A percentile compares a stretch with the other conserved stretches of the same genome.
Conservation (phyloP, 2,797 vertebrate genomes). For the Semotilus atromaculatus region DNA sequence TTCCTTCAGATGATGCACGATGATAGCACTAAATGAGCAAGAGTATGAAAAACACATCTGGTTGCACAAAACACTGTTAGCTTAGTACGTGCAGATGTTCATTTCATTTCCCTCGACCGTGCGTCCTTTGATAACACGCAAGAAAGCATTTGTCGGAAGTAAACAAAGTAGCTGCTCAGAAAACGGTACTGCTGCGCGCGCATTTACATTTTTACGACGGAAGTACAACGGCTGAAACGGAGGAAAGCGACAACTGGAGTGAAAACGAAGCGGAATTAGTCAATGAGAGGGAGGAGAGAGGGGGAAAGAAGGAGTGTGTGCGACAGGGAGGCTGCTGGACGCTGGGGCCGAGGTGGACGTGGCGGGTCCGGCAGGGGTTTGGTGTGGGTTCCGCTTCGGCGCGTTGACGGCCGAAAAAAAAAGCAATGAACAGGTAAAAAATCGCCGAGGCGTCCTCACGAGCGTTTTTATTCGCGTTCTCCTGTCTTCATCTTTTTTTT, state of each 20-base stretch:
- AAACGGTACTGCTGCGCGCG: slow-evolving; percentile 58
- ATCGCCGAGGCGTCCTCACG: slow-evolving; percentile 8
- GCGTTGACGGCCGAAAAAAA: slow-evolving; percentile 55
- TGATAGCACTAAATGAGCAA: not conserved
- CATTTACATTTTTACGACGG: slow-evolving; percentile 55
- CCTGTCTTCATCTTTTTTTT: slow-evolving; percentile 49
- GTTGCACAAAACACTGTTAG: not conserved
- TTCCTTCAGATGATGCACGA: not conserved
- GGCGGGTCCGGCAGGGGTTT: slow-evolving; percentile 77
- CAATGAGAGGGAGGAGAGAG: slow-evolving; percentile 61
- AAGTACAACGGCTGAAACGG: slow-evolving; percentile 53
- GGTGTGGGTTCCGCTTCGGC: slow-evolving; percentile 64
- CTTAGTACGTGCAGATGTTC: not conserved
- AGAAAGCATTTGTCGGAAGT: slow-evolving; percentile 45
- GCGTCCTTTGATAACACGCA: not conserved
- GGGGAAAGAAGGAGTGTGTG: slow-evolving; percentile 63
- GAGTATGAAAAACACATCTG: slow-evolving; percentile 22
- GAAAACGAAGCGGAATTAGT: slow-evolving; percentile 62
- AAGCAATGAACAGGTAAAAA: slow-evolving; percentile 77
- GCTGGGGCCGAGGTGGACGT: slow-evolving; percentile 81
- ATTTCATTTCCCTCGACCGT: not conserved
- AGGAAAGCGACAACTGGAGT: slow-evolving; percentile 52
- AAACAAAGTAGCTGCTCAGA: slow-evolving; percentile 40
- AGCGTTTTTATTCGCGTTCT: not conserved
- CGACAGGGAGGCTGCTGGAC: slow-evolving; percentile 67